Percentiles rank a stretch among this genome's conserved stretches.
phyloP scores from a whole-genome alignment of 2,888 invertebrate species.

The Drosophila gaucha region DNA sequence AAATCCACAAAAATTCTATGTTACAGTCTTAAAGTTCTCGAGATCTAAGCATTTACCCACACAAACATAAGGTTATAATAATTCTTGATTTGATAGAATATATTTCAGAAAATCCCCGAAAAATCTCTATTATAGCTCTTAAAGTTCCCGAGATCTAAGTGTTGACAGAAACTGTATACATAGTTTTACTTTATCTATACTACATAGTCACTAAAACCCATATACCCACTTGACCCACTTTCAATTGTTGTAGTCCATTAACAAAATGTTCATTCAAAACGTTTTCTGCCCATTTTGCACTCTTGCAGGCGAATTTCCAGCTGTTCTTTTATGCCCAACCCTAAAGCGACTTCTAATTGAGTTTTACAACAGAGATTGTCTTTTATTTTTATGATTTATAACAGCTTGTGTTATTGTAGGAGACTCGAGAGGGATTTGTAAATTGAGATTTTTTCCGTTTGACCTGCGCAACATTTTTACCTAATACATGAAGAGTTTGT shows the following conservation, averaged over 20 bases:
- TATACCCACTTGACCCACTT: background rate
- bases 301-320: background rate
- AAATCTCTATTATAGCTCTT: too few species aligned
- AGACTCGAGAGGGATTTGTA: background rate
- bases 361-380: background rate
- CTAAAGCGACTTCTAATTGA: slow-evolving; percentile 4
- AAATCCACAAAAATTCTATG: too few species aligned
- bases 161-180: too few species aligned
- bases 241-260: background rate
- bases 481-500: slow-evolving; percentile 23
- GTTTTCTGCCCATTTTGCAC: background rate
- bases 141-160: too few species aligned
- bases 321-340: slow-evolving; percentile 1
- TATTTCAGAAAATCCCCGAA: too few species aligned
- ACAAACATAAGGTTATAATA: too few species aligned
- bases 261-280: background rate
- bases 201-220: background rate
- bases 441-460: slow-evolving; percentile 15
- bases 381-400: slow-evolving; percentile 6
- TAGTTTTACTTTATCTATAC: too few species aligned
- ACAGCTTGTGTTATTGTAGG: background rate
- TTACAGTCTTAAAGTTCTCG: too few species aligned
- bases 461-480: slow-evolving; percentile 29
- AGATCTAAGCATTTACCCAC: too few species aligned
- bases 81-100: too few species aligned